Evolutionary conservation across 2,888 invertebrate genomes (phyloP).

Genomic region (Spodoptera exigua): DNA sequence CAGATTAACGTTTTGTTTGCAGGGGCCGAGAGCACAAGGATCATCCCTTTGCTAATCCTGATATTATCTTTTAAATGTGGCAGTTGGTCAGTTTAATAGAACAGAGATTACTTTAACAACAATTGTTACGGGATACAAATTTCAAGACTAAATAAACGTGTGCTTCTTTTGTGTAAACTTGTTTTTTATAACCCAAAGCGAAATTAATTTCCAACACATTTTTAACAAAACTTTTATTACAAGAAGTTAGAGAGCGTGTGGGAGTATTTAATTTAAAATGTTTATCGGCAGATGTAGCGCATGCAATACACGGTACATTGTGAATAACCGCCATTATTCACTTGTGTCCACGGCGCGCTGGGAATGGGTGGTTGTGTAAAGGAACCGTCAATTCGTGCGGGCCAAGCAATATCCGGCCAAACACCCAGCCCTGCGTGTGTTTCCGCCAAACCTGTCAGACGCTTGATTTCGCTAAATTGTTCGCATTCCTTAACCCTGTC

Average conservation of each 20-base stretch:
- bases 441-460: conserved; percentile 67
- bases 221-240: too few relatives aligned
- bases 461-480: conserved; percentile 67
- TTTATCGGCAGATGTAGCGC: conserved; percentile 1
- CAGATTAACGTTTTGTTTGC: conserved; percentile 58
- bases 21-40: conserved; percentile 83
- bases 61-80: conserved; percentile 47
- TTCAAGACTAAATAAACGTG: too few relatives aligned
- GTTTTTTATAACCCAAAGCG: too few relatives aligned
- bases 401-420: conserved; percentile 77
- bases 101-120: conserved; percentile 5
- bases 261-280: too few relatives aligned
- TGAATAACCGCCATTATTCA: conserved; percentile 16
- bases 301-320: neutral
- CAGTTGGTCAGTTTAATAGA: conserved; percentile 12
- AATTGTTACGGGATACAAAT: conserved; percentile 5
- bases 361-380: conserved; percentile 60
- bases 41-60: conserved; percentile 84
- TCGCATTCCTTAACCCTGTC: conserved; percentile 52
- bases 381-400: conserved; percentile 64
- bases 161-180: too few relatives aligned
- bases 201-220: too few relatives aligned
- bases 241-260: too few relatives aligned
- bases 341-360: conserved; percentile 36
- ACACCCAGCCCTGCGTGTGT: conserved; percentile 67